These are phyloP conservation scores for Achroia grisella DNA, from an alignment of 1,140 invertebrate genomes.

Conservation along the genomic window DNA sequence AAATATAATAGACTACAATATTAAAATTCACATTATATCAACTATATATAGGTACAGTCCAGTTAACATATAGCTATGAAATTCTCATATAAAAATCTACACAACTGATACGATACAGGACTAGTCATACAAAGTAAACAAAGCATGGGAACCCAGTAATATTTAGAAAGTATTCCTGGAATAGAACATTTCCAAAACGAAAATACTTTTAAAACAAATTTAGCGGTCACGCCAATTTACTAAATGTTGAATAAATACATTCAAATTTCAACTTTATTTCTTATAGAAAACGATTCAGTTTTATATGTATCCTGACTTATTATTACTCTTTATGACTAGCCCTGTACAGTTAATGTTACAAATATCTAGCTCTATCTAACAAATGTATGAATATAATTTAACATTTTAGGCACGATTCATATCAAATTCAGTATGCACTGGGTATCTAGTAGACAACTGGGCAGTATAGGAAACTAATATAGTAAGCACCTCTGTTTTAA, in stretches of 20 bases:
- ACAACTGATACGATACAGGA: conserved; percentile 38
- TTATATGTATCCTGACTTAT: too few species aligned
- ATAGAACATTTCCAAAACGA: too few species aligned
- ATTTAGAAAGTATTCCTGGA: too few species aligned
- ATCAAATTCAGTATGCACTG: conserved; percentile 38
- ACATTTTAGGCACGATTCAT: conserved; percentile 55
- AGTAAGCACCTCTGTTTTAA: conserved; percentile 15
- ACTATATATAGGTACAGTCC: conserved; percentile 12
- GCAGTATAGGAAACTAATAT: conserved; percentile 11
- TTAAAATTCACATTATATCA: conserved; percentile 24
- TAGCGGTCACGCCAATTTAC: too few species aligned
- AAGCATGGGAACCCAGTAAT: too few species aligned
- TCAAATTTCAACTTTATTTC: too few species aligned
- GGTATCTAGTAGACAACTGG: conserved; percentile 28
- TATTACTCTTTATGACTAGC: too few species aligned
- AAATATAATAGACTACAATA: conserved; percentile 13
- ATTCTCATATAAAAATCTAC: conserved; percentile 61
- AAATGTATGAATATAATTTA: conserved; percentile 51
- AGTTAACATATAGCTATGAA: conserved; percentile 41
- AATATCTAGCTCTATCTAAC: conserved; percentile 40
- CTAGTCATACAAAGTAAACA: too few species aligned
- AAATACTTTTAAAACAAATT: too few species aligned
- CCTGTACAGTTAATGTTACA: conserved; percentile 17
- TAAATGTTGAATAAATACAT: too few species aligned
- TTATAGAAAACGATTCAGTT: too few species aligned